Base-by-base conservation (phyloP, 2,797 vertebrate genomes). In the Danio jaintianensis region DNA sequence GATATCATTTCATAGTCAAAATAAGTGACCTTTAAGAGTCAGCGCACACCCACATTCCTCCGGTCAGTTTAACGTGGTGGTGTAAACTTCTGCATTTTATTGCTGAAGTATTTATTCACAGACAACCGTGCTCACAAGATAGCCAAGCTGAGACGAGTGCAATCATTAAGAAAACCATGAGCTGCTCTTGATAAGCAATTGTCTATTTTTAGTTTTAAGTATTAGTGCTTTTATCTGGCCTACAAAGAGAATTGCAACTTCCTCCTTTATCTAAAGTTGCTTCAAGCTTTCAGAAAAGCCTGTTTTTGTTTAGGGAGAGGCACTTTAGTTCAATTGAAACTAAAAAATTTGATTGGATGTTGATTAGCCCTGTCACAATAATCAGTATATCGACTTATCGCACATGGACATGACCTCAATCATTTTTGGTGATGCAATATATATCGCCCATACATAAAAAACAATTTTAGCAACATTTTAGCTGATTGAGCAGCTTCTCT, bases 151-250 rank as follows among this genome's bases (percentile, higher is more conserved):
- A 71, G 56, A 50, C 43, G 11, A 70, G 18, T n/a, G 67, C 56
- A 45, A 80, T 80, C 69, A 18, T 80, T 55, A 73, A 80, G 16
- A 80, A 80, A 80, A 80, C 58, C 58, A 55, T 11, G 8, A 22
- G 20, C 59, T 64, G 20, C 5, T 40, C 16, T 64, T 48, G 69
- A 79, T 72, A 72, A 80, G 48, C n/a, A 15, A 18, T 45, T 10
- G 7, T 6, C 38, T 62, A 79, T 79, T 79, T 63, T 72, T 62
- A 70, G 22, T 61, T 66, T 20, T 11, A 47, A 69, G 42, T 64
- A 67, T 66, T 40, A 38, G 52, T 75, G 38, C 12, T 58, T 78
- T 84, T 86, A 86, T 84, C 85, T 83, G 72, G 42, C 36, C 42
- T 29, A 1, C 38, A 38, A 79, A 84, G 77, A 75, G 18, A 40